A percentile compares a stretch with the other conserved stretches of the same genome.
Conservation (phyloP, 2,113 vertebrate species). For the Brachionichthys hirsutus region DNA sequence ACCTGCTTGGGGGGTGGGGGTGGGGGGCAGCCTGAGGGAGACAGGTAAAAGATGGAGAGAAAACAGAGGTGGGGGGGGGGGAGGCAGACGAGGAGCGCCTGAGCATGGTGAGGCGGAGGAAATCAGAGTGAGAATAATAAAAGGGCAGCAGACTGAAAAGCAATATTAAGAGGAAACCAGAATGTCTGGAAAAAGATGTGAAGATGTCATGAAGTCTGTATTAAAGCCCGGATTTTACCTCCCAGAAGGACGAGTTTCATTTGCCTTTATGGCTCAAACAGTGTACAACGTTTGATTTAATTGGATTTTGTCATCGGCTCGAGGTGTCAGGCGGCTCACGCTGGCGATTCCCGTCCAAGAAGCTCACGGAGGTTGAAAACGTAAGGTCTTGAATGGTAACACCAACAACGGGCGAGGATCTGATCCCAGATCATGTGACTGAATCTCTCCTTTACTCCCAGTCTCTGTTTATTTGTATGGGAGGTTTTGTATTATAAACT, state of each 20-base stretch:
- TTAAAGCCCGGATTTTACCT: not conserved
- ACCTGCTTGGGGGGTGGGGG: conserved; percentile 28
- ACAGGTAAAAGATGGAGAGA: conserved; percentile 42
- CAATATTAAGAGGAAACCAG: conserved; percentile 13
- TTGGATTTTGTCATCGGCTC: too few relatives aligned
- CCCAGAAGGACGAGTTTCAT: not conserved
- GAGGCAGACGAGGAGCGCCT: not conserved
- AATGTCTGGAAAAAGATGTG: not conserved
- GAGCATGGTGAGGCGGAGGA: conserved; percentile 7
- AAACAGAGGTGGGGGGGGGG: not conserved
- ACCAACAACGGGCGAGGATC: too few relatives aligned
- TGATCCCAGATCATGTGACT: too few relatives aligned
- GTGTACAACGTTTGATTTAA: too few relatives aligned
- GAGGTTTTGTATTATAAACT: too few relatives aligned
- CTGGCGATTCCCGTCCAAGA: too few relatives aligned
- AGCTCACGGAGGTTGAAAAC: too few relatives aligned
- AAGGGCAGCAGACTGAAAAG: conserved; percentile 12
- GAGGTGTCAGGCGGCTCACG: too few relatives aligned
- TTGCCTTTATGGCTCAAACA: not conserved
- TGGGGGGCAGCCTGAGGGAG: conserved; percentile 11
- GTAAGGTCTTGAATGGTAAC: too few relatives aligned
- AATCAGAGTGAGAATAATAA: conserved; percentile 35
- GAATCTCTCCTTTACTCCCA: too few relatives aligned
- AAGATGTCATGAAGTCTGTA: not conserved
- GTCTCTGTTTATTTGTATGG: too few relatives aligned